Evolutionary conservation across 2,113 vertebrate species (phyloP).

Genomic region (Gnathonemus echidnorhynchus): DNA sequence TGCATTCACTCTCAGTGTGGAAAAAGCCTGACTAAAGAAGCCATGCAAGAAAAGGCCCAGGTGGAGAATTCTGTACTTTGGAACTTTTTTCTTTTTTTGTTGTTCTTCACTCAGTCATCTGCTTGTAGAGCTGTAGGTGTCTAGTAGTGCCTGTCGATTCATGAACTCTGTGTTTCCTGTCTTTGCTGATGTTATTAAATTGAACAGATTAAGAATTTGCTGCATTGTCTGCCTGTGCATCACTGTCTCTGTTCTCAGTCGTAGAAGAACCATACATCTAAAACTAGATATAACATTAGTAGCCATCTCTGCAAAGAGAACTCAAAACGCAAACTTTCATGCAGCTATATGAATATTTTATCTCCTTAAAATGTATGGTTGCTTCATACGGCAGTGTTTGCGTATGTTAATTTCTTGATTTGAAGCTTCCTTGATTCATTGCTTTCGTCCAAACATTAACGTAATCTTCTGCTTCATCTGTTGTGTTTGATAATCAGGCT

Average conservation of each 20-base stretch:
- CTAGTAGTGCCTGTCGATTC: constrained; percentile 30
- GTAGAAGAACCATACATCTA: constrained; percentile 14
- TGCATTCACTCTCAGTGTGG: neutral
- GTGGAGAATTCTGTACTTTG: constrained; percentile 33
- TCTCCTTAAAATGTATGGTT: constrained; percentile 12
- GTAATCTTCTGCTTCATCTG: neutral
- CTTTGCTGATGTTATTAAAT: constrained; percentile 40
- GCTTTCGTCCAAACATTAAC: neutral
- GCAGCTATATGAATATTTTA: neutral
- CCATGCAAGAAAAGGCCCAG: constrained; percentile 20
- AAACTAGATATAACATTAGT: neutral
- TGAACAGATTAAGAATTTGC: constrained; percentile 55
- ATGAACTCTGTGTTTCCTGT: constrained; percentile 31
- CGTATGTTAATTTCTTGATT: neutral
- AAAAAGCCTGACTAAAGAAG: constrained; percentile 25
- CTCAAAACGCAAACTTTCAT: neutral
- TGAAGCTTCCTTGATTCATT: neutral
- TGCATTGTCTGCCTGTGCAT: constrained; percentile 41
- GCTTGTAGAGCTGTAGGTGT: constrained; percentile 12
- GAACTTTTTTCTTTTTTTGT: constrained; percentile 39
- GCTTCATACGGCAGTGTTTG: constrained; percentile 9
- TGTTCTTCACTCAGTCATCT: neutral
- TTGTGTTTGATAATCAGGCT: neutral
- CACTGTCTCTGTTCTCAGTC: neutral
- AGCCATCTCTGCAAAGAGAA: neutral